phyloP scores from a whole-genome alignment of 2,797 vertebrate genomes.

The Rhynchotus rufescens region DNA sequence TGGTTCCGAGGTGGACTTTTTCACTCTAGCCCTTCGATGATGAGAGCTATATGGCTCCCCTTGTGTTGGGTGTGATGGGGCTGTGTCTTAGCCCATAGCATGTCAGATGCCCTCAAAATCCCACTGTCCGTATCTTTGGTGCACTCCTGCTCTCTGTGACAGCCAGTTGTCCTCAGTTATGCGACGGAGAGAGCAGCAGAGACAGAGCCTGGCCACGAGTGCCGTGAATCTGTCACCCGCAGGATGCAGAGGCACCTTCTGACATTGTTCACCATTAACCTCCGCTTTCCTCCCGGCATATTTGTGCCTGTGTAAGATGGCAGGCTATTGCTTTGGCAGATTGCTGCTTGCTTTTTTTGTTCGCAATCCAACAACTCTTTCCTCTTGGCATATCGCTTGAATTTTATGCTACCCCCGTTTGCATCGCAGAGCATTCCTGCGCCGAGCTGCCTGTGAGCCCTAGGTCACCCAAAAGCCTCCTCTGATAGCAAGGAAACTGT shows the following conservation, averaged over 20 bases:
- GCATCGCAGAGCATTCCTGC: neutral
- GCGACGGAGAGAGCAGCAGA: neutral
- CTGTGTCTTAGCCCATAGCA: neutral
- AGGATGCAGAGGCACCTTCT: neutral
- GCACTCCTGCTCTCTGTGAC: fast-evolving
- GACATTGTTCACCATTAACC: neutral
- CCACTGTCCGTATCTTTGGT: neutral
- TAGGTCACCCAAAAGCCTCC: neutral
- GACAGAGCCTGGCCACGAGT: neutral
- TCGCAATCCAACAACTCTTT: fast-evolving
- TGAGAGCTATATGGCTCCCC: neutral
- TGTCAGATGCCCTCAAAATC: neutral
- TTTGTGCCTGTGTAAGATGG: neutral
- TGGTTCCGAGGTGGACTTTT: neutral
- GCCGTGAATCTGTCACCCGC: neutral
- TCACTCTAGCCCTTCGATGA: neutral
- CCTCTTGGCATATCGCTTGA: neutral
- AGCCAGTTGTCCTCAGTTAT: neutral
- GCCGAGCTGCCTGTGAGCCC: neutral
- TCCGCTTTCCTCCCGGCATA: neutral
- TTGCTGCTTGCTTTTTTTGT: neutral
- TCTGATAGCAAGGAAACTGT: fast-evolving
- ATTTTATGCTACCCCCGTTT: neutral
- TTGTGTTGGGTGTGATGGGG: neutral
- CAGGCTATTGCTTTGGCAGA: neutral